phyloP scores from a whole-genome alignment of 2,888 invertebrate species.

The Iselma pallidipennis region DNA sequence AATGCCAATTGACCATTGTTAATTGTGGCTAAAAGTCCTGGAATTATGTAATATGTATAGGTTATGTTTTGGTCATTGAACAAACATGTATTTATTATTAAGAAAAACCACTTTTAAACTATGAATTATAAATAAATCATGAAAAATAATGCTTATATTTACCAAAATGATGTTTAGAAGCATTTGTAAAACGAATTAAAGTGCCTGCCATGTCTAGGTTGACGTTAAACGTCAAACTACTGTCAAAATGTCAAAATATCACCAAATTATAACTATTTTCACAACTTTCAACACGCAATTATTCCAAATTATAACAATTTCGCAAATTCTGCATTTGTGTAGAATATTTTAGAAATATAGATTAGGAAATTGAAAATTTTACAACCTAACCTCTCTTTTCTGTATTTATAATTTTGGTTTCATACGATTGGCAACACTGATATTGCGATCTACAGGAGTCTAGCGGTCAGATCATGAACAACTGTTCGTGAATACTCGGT shows the following conservation, averaged over 20 bases:
- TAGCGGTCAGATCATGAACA: too few relatives aligned
- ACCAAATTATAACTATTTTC: background rate
- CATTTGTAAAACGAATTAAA: conserved; percentile 67
- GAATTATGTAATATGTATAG: conserved; percentile 14
- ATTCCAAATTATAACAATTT: background rate
- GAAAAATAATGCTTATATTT: conserved; percentile 40
- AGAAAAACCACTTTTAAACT: background rate
- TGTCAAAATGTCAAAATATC: background rate
- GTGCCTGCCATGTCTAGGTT: conserved; percentile 71
- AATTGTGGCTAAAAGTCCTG: conserved; percentile 60
- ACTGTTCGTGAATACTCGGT: too few relatives aligned
- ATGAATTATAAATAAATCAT: too few relatives aligned
- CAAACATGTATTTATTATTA: background rate
- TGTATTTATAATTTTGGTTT: background rate
- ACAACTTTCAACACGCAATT: background rate
- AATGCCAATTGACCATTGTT: conserved; percentile 57
- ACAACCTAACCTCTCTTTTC: background rate
- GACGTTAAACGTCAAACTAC: conserved; percentile 14
- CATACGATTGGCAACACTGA: background rate
- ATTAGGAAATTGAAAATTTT: too few relatives aligned
- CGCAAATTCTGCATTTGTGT: too few relatives aligned
- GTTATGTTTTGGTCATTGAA: conserved; percentile 10
- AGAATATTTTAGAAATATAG: too few relatives aligned
- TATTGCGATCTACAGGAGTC: too few relatives aligned
- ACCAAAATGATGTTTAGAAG: conserved; percentile 66